Conservation (phyloP, 2,797 vertebrate genomes). For the Poecile montanus region DNA sequence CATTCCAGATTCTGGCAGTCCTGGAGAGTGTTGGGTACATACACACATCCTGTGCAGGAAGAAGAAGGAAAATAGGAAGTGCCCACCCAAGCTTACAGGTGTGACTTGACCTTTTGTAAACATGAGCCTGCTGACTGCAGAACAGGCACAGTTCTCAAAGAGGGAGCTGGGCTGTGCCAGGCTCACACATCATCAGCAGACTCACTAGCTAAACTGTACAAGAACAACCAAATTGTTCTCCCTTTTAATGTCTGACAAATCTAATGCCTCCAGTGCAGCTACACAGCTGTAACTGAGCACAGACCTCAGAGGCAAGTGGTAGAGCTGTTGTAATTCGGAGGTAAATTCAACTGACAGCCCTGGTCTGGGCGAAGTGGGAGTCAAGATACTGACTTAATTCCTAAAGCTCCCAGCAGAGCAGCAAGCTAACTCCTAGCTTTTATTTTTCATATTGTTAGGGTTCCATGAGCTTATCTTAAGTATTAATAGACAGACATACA, state of each 20-base stretch:
- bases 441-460: not conserved
- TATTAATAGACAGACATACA: not conserved
- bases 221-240: not conserved
- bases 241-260: not conserved
- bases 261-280: not conserved
- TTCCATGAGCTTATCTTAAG: not conserved
- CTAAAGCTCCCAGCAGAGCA: not conserved
- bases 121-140: not conserved
- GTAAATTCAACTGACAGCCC: not conserved
- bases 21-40: not conserved
- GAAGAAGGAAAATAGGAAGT: not conserved
- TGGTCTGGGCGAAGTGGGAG: not conserved
- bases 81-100: not conserved
- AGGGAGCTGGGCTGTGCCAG: not conserved
- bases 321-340: not conserved
- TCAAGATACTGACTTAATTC: not conserved
- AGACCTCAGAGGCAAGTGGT: not conserved
- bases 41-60: accelerated
- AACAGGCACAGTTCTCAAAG: accelerated
- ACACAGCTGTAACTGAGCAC: not conserved
- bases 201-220: not conserved
- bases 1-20: not conserved
- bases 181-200: not conserved
- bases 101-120: not conserved
- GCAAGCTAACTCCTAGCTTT: not conserved